Percentiles rank a stretch among this genome's conserved stretches.
Conservation (phyloP, 2,113 vertebrate genomes). For the Plectropomus leopardus region DNA sequence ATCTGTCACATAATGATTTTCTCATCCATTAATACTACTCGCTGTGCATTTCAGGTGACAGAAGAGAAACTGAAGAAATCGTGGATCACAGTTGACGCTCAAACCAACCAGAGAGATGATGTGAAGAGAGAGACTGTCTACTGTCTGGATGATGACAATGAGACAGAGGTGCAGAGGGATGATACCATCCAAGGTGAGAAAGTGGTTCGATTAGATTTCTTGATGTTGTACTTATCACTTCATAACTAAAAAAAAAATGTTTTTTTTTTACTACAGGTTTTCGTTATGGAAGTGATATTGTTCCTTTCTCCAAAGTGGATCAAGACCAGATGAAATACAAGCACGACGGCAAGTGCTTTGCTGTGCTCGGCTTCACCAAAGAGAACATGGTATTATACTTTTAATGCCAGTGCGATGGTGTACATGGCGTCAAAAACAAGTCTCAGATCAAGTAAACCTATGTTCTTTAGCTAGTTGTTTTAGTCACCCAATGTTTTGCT, state of each 20-base stretch:
- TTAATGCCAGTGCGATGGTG: background rate
- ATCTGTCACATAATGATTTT: background rate
- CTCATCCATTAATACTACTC: background rate
- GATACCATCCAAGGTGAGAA: slow-evolving; percentile 93
- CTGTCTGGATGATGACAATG: slow-evolving; percentile 95
- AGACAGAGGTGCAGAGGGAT: slow-evolving; percentile 93
- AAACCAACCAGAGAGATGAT: slow-evolving; percentile 88
- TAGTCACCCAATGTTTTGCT: no score
- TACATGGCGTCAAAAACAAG: background rate
- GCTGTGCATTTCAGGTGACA: slow-evolving; percentile 83
- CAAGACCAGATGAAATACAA: slow-evolving; percentile 99
- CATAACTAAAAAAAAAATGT: background rate
- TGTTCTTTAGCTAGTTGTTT: background rate
- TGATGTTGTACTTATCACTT: background rate
- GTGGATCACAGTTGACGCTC: slow-evolving; percentile 92
- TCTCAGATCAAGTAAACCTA: background rate
- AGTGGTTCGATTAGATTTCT: background rate
- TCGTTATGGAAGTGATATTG: slow-evolving; percentile 95
- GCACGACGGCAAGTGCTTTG: slow-evolving; percentile 93
- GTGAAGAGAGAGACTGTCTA: slow-evolving; percentile 91
- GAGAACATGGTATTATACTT: slow-evolving; percentile 85
- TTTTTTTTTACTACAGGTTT: slow-evolving; percentile 86
- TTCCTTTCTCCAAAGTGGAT: slow-evolving; percentile 98
- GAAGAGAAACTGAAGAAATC: slow-evolving; percentile 90
- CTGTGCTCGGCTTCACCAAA: slow-evolving; percentile 93